Percentiles rank a stretch among this genome's conserved stretches.
Conservation (phyloP, 2,888 invertebrate genomes). For the Baronia brevicornis region DNA sequence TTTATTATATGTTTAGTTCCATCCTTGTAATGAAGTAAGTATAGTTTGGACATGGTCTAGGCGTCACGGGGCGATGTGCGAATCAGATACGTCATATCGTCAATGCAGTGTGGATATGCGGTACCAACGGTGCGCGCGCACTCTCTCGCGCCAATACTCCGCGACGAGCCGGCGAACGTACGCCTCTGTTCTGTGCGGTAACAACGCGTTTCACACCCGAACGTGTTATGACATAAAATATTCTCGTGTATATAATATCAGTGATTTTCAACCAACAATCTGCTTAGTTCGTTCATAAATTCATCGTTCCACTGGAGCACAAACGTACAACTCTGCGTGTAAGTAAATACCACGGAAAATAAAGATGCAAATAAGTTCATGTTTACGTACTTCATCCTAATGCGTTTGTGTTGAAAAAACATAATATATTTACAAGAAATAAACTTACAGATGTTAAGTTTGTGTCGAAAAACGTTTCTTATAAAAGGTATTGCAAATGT, state of each 20-base stretch:
- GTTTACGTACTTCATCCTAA: conserved; percentile 10
- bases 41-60: conserved; percentile 3
- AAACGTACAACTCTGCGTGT: conserved; percentile 9
- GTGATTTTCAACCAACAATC: conserved; percentile 10
- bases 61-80: conserved; percentile 8
- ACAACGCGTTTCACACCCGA: conserved; percentile 36
- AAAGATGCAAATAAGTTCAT: too few species aligned
- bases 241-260: conserved; percentile 11
- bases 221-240: conserved; percentile 27
- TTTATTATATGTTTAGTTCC: too few species aligned
- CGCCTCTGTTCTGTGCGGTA: conserved; percentile 47
- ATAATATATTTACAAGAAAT: conserved; percentile 4
- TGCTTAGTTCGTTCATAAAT: not conserved
- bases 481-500: too few species aligned
- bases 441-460: too few species aligned
- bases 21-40: not conserved
- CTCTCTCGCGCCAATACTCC: conserved; percentile 32
- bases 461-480: too few species aligned
- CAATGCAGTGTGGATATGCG: conserved; percentile 33
- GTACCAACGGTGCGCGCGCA: conserved; percentile 30
- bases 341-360: conserved; percentile 16
- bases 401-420: conserved; percentile 1
- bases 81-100: conserved; percentile 22
- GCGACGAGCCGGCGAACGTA: conserved; percentile 37
- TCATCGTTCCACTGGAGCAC: too few species aligned